Conservation (phyloP, 2,888 invertebrate species). For the Diplazon laetatorius region DNA sequence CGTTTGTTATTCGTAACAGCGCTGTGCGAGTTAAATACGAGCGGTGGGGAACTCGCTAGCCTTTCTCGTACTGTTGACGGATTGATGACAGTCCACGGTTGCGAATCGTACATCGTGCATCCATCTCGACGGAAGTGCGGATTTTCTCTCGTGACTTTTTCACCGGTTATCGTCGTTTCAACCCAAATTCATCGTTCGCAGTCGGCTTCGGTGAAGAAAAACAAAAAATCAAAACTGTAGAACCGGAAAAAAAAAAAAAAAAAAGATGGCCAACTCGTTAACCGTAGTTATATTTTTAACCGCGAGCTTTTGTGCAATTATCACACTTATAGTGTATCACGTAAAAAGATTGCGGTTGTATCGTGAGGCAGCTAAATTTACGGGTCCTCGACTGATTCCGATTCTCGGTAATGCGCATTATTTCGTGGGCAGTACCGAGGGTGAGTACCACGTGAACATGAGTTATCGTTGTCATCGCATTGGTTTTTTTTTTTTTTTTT, state of each 20-base stretch:
- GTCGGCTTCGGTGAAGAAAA: not conserved
- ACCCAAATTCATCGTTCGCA: not conserved
- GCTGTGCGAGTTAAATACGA: constrained; percentile 29
- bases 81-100: constrained; percentile 27
- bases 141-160: not conserved
- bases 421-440: constrained; percentile 69
- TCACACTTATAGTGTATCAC: constrained; percentile 60
- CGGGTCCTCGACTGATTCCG: constrained; percentile 69
- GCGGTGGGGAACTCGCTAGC: constrained; percentile 27
- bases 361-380: constrained; percentile 63
- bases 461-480: not conserved
- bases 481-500: no score
- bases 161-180: not conserved
- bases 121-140: not conserved
- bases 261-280: constrained; percentile 35
- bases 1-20: constrained; percentile 38
- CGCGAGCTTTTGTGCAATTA: constrained; percentile 48
- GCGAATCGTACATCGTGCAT: not conserved
- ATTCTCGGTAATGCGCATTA: constrained; percentile 70
- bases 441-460: constrained; percentile 52
- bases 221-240: not conserved
- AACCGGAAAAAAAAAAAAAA: not conserved
- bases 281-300: constrained; percentile 29
- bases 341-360: constrained; percentile 59
- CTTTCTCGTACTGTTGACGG: constrained; percentile 12